Base-by-base conservation (phyloP, 2,888 invertebrate species). In the Torymus auratus region DNA sequence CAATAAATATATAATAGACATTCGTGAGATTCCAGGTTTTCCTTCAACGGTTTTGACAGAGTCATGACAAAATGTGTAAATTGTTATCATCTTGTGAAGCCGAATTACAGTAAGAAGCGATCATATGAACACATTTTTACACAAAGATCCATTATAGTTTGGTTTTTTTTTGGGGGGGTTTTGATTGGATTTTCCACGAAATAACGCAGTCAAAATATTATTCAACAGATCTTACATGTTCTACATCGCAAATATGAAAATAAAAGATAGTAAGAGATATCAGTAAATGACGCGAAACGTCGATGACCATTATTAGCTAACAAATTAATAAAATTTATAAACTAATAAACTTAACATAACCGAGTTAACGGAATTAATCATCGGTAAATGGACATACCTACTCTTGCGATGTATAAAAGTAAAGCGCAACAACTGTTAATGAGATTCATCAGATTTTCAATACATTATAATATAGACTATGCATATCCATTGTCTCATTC, bases 241-340 rank as follows among this genome's bases (percentile, higher is more conserved):
- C 55, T 64, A 53, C 60, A 60, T 52, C 50, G 62, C 65, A 28
- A 41, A 69, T 55, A 77, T 81, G 69, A 58, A 70, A 77, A 58
- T 64, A 70, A 73, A 73, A 77, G 14, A 60, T 28, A 50, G 23
- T 62, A 68, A 70, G 64, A 72, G 52, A 55, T 70, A 62, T 76
- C 75, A 15, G 72, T 76, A 80, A 73, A 74, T 64, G 58, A 79
- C 58, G 70, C 17, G 53, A 69, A 55, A 65, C 62, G 60, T 56
- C 70, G 65, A 50, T 65, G 80, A 71, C 41, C 65, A 76, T 73
- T 81, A 81, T 75, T 75, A 73, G 60, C 73, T 78, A 81, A 78
- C 69, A 73, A 77, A 78, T 77, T 74, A 78, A 81, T 81, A 78
- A 74, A 78, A 78, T 81, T 71, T 81, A 80, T 80, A 76, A 67